Evolutionary conservation across 2,888 invertebrate genomes (phyloP), one percentile per base, ranked within the genome.

Genomic region (Nymphalis c-album): DNA sequence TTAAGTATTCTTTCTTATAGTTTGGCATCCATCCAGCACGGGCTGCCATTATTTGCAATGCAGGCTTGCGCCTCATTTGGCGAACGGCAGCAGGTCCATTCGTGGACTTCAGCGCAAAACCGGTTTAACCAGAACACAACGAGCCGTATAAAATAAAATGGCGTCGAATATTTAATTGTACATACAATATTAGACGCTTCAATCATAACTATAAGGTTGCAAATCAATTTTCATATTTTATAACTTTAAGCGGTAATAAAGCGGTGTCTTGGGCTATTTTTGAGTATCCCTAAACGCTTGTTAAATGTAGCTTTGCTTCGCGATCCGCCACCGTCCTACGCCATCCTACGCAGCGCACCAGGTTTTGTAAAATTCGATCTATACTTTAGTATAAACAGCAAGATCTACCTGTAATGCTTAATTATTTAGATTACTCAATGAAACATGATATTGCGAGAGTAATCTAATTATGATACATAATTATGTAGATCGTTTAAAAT

Each of bases 81-180:
- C 86, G 82, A 83, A 82, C 82, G 83, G 86, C 84, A 84, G 89
- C 90, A 88, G 87, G 88, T 89, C 89, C 90, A 87, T 85, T 87
- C 84, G 84, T 84, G 84, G 86, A 80, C 85, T 86, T 85, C 80
- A 82, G 76, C 85, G 76, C 74, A 77, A 78, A 91, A 91, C 91
- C 91, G 91, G 91, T 91, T 82, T 81, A 85, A 91, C 91, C 82
- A 90, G 90, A 90, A 89, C 85, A 84, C 85, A 77, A 83, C 80
- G 84, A 81, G 82, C 83, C 83, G 82, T 83, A 81, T 83, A 82
- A 84, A 87, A 87, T 86, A 84, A 74, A 73, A 86, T 86, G 81
- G 80, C 81, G 79, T 82, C 82, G 77, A 75, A 72, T 73, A 71
- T 67, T 70, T 71, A 74, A 75, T 70, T 67, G 72, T 70, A 69